phyloP scores from a whole-genome alignment of 1,140 invertebrate genomes.

The Drosophila punjabiensis region DNA sequence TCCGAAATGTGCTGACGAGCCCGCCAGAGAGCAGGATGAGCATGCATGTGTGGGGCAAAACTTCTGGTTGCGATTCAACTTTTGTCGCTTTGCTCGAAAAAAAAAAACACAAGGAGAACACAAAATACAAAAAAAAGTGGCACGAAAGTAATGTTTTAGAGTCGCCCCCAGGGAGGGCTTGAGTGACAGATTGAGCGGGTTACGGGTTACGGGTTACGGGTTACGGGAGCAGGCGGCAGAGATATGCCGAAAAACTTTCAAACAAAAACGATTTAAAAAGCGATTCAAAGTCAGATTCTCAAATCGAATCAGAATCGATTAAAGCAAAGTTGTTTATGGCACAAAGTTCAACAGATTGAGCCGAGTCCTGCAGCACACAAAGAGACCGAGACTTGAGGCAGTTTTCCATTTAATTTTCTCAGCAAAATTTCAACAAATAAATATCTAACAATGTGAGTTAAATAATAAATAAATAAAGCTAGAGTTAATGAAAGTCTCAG shows the following conservation, averaged over 20 bases:
- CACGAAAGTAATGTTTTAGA: slow-evolving; percentile 67
- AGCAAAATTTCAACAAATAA: background rate
- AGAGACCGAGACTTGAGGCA: background rate
- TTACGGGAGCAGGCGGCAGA: background rate
- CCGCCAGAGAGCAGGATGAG: slow-evolving; percentile 1
- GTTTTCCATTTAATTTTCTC: background rate
- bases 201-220: slow-evolving; percentile 1
- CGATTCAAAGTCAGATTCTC: slow-evolving; percentile 72
- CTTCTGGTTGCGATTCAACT: slow-evolving; percentile 55
- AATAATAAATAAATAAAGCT: background rate
- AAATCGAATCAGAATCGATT: slow-evolving; percentile 63
- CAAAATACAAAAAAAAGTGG: slow-evolving; percentile 39
- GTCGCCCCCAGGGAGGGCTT: slow-evolving; percentile 66
- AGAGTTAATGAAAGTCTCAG: background rate
- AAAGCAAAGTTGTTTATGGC: slow-evolving; percentile 58
- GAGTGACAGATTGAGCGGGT: slow-evolving; percentile 71
- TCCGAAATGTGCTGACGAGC: slow-evolving; percentile 43
- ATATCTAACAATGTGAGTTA: background rate
- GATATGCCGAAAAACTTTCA: slow-evolving; percentile 50
- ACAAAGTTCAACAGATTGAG: slow-evolving; percentile 41
- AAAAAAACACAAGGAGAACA: slow-evolving; percentile 27
- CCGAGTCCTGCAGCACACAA: background rate
- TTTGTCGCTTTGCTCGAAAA: slow-evolving; percentile 38
- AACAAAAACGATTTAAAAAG: slow-evolving; percentile 82
- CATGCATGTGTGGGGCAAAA: slow-evolving; percentile 38